Evolutionary conservation across 2,113 vertebrate species (phyloP).

Genomic region (Myrmophylax atrothorax): DNA sequence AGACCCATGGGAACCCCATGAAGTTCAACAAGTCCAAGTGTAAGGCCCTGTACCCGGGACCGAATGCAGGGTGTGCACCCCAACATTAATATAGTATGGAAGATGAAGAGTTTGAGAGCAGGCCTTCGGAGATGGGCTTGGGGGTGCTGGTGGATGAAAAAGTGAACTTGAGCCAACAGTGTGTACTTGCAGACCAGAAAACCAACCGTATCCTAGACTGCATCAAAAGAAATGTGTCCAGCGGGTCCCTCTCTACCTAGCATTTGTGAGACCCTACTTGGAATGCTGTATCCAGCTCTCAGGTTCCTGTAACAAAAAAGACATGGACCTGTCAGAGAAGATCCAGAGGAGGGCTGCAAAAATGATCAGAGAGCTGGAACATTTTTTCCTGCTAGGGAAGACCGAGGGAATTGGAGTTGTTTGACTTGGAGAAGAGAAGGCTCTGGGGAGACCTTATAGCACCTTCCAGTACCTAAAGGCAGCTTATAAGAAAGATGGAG

Average conservation of each 20-base stretch:
- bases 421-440: not conserved
- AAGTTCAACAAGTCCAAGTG: not conserved
- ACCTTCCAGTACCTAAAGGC: not conserved
- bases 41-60: not conserved
- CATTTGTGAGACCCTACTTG: too few species aligned
- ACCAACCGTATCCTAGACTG: not conserved
- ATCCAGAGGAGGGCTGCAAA: not conserved
- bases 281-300: not conserved
- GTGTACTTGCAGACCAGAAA: rapidly evolving
- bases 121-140: not conserved
- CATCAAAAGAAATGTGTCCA: not conserved
- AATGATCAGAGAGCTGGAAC: not conserved
- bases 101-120: not conserved
- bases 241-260: not conserved
- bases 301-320: not conserved
- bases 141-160: not conserved
- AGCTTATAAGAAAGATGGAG: not conserved
- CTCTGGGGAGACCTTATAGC: not conserved
- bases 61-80: not conserved
- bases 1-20: not conserved
- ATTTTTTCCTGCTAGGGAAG: not conserved
- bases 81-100: not conserved
- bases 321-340: not conserved
- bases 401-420: not conserved
- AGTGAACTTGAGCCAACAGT: not conserved